Percentiles rank a stretch among this genome's conserved stretches.
These are phyloP conservation scores for Xanthia togata DNA, from an alignment of 2,888 invertebrate species.

Conservation along the genomic window DNA sequence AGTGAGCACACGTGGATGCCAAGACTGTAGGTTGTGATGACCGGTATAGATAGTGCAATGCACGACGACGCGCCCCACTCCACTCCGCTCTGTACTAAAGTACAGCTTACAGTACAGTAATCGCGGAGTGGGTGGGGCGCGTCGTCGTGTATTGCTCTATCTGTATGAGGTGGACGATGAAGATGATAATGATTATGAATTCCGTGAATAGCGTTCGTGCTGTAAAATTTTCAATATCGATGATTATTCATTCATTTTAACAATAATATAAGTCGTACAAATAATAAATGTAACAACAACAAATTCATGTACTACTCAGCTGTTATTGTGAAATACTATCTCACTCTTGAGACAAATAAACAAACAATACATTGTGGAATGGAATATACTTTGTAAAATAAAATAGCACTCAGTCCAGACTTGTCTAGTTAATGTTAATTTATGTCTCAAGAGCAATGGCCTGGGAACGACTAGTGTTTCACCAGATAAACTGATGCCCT, in stretches of 20 bases:
- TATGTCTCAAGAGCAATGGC: conserved; percentile 59
- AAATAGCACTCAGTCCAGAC: conserved; percentile 46
- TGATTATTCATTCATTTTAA: conserved; percentile 3
- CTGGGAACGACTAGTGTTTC: conserved; percentile 48
- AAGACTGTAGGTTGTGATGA: background rate
- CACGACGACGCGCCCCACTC: too few relatives aligned
- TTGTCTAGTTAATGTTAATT: conserved; percentile 61
- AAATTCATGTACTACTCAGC: conserved; percentile 15
- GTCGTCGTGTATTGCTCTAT: too few relatives aligned
- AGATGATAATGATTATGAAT: background rate
- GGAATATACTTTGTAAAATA: conserved; percentile 44
- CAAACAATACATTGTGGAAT: conserved; percentile 31
- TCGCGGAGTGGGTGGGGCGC: too few relatives aligned
- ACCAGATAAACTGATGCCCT: conserved; percentile 58
- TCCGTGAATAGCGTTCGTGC: background rate
- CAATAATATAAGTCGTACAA: background rate
- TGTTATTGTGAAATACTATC: conserved; percentile 27
- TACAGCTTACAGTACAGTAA: too few relatives aligned
- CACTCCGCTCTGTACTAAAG: too few relatives aligned
- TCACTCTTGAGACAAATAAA: conserved; percentile 41
- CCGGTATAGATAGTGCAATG: too few relatives aligned
- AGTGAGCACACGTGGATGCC: background rate
- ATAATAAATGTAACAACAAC: conserved; percentile 21
- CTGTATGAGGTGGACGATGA: background rate
- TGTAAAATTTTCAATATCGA: background rate